phyloP scores from a whole-genome alignment of 2,888 invertebrate species.

The Erpobdella octoculata region DNA sequence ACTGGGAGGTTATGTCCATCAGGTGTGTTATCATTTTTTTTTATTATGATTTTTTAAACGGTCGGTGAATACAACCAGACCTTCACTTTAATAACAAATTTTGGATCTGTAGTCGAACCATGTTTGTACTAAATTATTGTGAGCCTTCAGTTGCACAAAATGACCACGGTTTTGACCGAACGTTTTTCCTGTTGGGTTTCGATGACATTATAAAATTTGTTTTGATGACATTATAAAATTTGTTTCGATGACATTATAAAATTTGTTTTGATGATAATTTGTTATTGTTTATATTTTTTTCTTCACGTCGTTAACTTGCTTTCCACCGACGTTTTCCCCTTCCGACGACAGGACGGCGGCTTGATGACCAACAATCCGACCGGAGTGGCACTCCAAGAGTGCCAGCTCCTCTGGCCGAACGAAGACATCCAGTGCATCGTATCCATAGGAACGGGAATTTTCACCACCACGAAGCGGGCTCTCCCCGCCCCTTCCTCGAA shows the following conservation, averaged over 20 bases:
- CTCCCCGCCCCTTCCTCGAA: conserved; percentile 44
- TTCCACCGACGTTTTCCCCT: too few relatives aligned
- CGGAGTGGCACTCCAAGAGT: conserved; percentile 79
- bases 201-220: too few relatives aligned
- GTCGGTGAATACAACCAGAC: neutral
- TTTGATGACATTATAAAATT: too few relatives aligned
- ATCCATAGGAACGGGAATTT: conserved; percentile 68
- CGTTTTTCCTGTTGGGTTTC: too few relatives aligned
- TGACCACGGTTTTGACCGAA: too few relatives aligned
- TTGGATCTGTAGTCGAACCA: too few relatives aligned
- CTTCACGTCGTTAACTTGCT: neutral
- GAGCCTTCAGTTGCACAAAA: too few relatives aligned
- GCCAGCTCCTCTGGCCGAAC: conserved; percentile 72
- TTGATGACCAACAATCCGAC: conserved; percentile 80
- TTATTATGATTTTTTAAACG: neutral
- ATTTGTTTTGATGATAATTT: neutral
- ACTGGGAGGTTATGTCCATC: conserved; percentile 44
- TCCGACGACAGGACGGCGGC: conserved; percentile 64
- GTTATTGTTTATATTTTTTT: neutral
- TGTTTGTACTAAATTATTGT: too few relatives aligned
- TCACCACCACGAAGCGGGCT: conserved; percentile 40
- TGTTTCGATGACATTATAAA: neutral
- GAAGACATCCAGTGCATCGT: conserved; percentile 68
- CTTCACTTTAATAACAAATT: too few relatives aligned
- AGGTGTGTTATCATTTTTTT: conserved; percentile 38